Evolutionary conservation across 2,797 vertebrate genomes (phyloP).

Genomic region (Moxostoma hubbsi): DNA sequence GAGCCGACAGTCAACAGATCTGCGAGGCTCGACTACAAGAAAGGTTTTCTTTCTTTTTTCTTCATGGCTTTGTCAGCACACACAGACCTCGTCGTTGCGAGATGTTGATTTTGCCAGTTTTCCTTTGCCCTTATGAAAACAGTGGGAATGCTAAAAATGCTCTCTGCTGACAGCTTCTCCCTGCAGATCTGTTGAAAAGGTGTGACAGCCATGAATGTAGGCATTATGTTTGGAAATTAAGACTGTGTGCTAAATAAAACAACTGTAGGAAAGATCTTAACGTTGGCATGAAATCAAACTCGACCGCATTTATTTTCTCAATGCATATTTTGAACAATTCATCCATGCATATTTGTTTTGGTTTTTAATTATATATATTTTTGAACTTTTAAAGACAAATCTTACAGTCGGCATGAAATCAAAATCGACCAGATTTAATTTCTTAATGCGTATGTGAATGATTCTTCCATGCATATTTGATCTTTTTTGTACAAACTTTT

Average conservation of each 20-base stretch:
- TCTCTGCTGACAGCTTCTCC: slow-evolving; percentile 40
- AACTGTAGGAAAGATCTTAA: not conserved
- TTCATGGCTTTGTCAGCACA: slow-evolving; percentile 29
- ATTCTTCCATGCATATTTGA: no score
- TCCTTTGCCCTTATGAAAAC: slow-evolving; percentile 46
- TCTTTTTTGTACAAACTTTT: no score
- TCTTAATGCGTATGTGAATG: no score
- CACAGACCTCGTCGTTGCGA: slow-evolving; percentile 17
- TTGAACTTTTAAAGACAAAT: no score
- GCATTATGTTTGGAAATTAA: slow-evolving; percentile 36
- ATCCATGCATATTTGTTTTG: no score
- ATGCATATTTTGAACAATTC: no score
- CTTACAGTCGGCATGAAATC: no score
- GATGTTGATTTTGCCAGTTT: slow-evolving; percentile 42
- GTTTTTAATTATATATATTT: no score
- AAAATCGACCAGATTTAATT: no score
- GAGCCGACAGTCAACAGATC: slow-evolving; percentile 21
- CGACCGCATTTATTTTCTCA: no score
- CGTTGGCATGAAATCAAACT: no score
- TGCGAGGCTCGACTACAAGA: slow-evolving; percentile 4
- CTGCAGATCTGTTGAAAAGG: slow-evolving; percentile 41
- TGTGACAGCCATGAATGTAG: slow-evolving; percentile 41
- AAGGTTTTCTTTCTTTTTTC: slow-evolving; percentile 10
- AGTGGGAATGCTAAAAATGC: slow-evolving; percentile 47
- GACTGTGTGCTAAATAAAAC: slow-evolving; percentile 19